phyloP scores from a whole-genome alignment of 2,888 invertebrate species.

The Campoplex capitator region DNA sequence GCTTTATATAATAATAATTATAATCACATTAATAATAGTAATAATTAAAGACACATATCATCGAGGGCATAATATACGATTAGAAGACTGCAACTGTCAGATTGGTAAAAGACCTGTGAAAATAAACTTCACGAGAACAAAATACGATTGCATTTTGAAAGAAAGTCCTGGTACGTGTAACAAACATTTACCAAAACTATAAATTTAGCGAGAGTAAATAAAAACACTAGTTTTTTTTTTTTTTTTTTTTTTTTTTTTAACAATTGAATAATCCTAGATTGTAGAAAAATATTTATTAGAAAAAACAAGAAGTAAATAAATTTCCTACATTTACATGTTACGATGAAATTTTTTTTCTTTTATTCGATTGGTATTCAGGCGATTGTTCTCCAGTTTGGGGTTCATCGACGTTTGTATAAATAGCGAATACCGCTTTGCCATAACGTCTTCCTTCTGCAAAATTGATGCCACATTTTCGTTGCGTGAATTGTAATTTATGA shows the following conservation, averaged over 20 bases:
- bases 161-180: not conserved
- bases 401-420: conserved; percentile 60
- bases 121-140: not conserved
- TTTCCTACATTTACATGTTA: conserved; percentile 25
- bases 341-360: conserved; percentile 40
- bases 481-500: not conserved
- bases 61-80: conserved; percentile 45
- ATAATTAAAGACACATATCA: conserved; percentile 57
- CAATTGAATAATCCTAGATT: not conserved
- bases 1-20: conserved; percentile 13
- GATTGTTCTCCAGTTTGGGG: conserved; percentile 28
- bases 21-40: not conserved
- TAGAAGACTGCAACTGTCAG: conserved; percentile 19
- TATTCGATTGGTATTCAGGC: conserved; percentile 20
- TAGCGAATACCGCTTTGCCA: conserved; percentile 78
- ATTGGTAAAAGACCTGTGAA: conserved; percentile 3
- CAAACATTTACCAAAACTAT: conserved; percentile 12
- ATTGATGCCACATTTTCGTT: not conserved
- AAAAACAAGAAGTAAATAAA: not conserved
- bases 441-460: conserved; percentile 79
- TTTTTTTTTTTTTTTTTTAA: not conserved
- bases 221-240: not conserved
- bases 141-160: conserved; percentile 20
- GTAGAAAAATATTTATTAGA: conserved; percentile 6
- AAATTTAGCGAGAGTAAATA: not conserved